phyloP scores from a whole-genome alignment of 1,140 invertebrate species.

The Ips nitidus region DNA sequence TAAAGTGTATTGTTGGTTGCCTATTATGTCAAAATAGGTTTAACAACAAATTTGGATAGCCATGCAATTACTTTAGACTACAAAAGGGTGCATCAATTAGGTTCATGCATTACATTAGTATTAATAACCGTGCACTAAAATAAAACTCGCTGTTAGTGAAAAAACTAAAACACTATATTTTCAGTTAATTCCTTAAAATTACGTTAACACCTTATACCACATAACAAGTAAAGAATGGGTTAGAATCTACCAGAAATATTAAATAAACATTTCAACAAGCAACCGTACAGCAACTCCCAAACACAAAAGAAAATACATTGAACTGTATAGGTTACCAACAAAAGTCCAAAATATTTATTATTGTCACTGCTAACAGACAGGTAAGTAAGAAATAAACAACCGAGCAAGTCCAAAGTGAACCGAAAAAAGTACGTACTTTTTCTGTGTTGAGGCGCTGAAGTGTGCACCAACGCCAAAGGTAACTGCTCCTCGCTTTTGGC shows the following conservation, averaged over 20 bases:
- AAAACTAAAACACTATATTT: no score
- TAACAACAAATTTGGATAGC: no score
- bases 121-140: no score
- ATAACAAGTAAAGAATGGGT: not conserved
- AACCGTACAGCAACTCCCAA: no score
- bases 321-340: not conserved
- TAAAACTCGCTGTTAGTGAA: no score
- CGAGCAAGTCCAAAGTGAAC: not conserved
- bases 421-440: slow-evolving; percentile 49
- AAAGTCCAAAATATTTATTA: not conserved
- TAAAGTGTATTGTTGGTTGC: no score
- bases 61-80: no score
- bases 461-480: slow-evolving; percentile 36
- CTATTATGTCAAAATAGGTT: no score
- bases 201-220: no score
- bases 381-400: slow-evolving; percentile 10
- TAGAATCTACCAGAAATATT: not conserved
- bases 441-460: slow-evolving; percentile 50
- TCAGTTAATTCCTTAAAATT: no score
- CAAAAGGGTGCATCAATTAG: no score
- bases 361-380: not conserved
- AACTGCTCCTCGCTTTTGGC: slow-evolving; percentile 51
- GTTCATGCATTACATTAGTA: no score
- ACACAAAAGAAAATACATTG: not conserved
- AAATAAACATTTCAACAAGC: not conserved